Conservation (phyloP, 1,140 invertebrate species). For the Anagrus nilaparvatae region DNA sequence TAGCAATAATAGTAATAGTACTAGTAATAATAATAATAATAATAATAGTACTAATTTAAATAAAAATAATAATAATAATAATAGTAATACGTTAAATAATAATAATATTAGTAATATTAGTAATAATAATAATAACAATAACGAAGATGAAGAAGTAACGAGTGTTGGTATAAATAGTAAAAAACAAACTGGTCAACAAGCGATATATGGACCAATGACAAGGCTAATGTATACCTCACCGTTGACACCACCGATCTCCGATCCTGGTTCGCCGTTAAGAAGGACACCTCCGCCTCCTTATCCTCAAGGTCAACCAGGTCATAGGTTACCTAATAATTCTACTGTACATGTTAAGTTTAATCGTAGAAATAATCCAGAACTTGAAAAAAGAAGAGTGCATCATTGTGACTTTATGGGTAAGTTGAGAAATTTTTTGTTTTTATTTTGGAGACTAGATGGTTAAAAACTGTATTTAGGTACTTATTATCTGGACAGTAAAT, state of each 20-base stretch:
- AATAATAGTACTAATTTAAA: slow-evolving; percentile 14
- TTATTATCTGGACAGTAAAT: too few species aligned
- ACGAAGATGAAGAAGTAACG: slow-evolving; percentile 27
- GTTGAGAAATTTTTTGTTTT: slow-evolving; percentile 19
- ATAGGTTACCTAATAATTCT: slow-evolving; percentile 33
- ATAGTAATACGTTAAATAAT: too few species aligned
- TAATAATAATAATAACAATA: slow-evolving; percentile 31
- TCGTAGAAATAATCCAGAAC: slow-evolving; percentile 88
- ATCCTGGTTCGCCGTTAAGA: slow-evolving; percentile 66
- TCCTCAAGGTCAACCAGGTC: slow-evolving; percentile 44
- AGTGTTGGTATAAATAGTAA: slow-evolving; percentile 20
- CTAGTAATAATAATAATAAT: too few species aligned
- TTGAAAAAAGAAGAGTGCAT: slow-evolving; percentile 89
- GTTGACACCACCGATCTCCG: slow-evolving; percentile 70
- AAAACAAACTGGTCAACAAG: slow-evolving; percentile 35
- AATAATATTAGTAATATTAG: slow-evolving; percentile 18
- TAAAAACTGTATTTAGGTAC: too few species aligned
- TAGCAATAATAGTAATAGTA: slow-evolving; percentile 26
- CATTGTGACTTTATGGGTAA: slow-evolving; percentile 91
- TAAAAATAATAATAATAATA: slow-evolving; percentile 14
- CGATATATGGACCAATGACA: slow-evolving; percentile 38
- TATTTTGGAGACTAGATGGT: too few species aligned
- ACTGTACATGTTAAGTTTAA: slow-evolving; percentile 61
- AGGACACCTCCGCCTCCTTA: slow-evolving; percentile 47
- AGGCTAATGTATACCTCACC: slow-evolving; percentile 68